Evolutionary conservation across 2,888 invertebrate species (phyloP).

Genomic region (Volucella bombylans): DNA sequence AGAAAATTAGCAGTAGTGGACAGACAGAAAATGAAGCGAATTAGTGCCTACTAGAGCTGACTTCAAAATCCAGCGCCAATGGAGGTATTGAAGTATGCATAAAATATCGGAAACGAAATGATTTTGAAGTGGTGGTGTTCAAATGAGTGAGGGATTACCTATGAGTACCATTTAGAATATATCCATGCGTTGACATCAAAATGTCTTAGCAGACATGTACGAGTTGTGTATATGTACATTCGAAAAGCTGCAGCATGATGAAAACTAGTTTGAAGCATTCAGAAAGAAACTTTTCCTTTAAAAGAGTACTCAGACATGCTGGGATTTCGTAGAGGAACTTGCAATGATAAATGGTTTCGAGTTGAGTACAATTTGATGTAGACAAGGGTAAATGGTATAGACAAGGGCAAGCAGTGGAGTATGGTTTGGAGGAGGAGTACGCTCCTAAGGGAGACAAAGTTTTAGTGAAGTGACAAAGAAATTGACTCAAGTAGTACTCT

Average conservation of each 20-base stretch:
- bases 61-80: constrained; percentile 29
- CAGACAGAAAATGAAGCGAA: constrained; percentile 33
- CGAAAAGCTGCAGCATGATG: not conserved
- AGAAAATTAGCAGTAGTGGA: constrained; percentile 33
- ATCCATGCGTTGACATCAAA: constrained; percentile 47
- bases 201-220: constrained; percentile 12
- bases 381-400: no score
- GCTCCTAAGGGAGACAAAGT: no score
- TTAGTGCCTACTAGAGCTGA: constrained; percentile 10
- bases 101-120: constrained; percentile 24
- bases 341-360: no score
- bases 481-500: no score
- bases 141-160: constrained; percentile 34
- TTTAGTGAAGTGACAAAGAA: no score
- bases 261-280: constrained; percentile 8
- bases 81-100: constrained; percentile 57
- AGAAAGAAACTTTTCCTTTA: not conserved
- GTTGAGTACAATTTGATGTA: no score
- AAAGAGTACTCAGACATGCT: not conserved
- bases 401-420: no score
- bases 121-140: constrained; percentile 43
- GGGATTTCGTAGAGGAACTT: constrained; percentile 2
- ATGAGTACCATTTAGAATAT: constrained; percentile 48
- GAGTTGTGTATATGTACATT: constrained; percentile 14
- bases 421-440: no score